phyloP scores from a whole-genome alignment of 2,797 vertebrate genomes.

The Clarias platycephalus region DNA sequence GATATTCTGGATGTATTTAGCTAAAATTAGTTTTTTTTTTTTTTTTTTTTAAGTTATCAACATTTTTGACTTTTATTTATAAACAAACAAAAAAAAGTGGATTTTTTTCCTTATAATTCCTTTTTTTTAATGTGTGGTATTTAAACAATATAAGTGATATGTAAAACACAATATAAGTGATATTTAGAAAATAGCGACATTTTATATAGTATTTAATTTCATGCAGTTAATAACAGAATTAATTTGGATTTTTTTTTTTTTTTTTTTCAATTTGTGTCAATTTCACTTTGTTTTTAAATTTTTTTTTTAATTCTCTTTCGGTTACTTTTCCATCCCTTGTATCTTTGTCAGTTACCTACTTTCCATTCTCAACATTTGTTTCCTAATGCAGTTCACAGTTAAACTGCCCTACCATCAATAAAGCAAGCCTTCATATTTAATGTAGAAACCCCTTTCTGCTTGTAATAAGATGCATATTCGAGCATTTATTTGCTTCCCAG shows the following conservation, averaged over 20 bases:
- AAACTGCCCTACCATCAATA: slow-evolving; percentile 9
- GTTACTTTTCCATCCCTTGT: not conserved
- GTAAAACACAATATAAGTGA: not conserved
- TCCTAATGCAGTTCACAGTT: not conserved
- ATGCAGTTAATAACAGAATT: not conserved
- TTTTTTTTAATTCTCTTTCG: not conserved
- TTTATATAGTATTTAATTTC: not conserved
- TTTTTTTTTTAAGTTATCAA: not conserved
- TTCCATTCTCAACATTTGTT: slow-evolving; percentile 26
- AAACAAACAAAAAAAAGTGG: not conserved
- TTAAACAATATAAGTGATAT: not conserved
- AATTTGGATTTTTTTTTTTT: not conserved
- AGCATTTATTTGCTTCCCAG: not conserved
- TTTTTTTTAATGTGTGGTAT: not conserved
- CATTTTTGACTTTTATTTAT: not conserved
- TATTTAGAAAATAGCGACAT: not conserved
- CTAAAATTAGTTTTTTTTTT: not conserved
- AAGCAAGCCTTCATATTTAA: not conserved
- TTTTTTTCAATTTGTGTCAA: not conserved
- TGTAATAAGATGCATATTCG: not conserved
- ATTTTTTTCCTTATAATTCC: not conserved
- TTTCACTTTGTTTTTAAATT: not conserved
- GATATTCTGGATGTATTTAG: not conserved
- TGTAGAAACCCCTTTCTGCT: not conserved
- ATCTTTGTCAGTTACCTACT: not conserved